Conservation (phyloP, 1,140 invertebrate genomes). For the Heliconius hermathena region DNA sequence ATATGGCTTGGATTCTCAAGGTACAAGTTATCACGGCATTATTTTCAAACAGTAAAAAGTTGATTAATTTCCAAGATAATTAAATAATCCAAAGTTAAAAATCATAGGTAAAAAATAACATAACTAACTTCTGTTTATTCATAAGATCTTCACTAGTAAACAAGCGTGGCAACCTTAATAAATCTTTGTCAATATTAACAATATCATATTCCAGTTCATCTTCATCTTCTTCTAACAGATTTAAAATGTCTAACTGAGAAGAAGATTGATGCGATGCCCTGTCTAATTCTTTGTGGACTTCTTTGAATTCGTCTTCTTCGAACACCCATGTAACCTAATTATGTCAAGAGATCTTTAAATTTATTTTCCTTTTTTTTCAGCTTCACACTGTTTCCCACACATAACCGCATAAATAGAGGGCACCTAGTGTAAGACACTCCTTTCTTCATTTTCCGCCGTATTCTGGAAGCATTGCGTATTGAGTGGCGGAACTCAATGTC, state of each 20-base stretch:
- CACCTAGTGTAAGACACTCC: too few relatives aligned
- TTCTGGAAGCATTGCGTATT: too few relatives aligned
- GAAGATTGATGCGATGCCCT: background rate
- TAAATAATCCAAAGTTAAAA: too few relatives aligned
- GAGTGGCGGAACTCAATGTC: too few relatives aligned
- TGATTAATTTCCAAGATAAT: too few relatives aligned
- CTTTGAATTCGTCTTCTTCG: conserved; percentile 49
- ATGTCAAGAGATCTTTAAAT: background rate
- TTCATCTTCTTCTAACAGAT: conserved; percentile 61
- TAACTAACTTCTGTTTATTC: conserved; percentile 34
- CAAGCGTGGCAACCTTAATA: conserved; percentile 54
- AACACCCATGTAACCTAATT: conserved; percentile 55
- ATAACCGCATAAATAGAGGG: too few relatives aligned
- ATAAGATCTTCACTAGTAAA: conserved; percentile 39
- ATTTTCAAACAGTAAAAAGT: too few relatives aligned
- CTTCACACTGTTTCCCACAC: too few relatives aligned
- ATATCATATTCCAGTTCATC: conserved; percentile 73
- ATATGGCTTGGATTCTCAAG: too few relatives aligned
- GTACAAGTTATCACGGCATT: too few relatives aligned
- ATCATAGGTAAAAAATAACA: background rate
- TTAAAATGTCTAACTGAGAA: conserved; percentile 50
- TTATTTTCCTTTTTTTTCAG: background rate
- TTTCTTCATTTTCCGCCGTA: too few relatives aligned
- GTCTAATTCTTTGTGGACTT: conserved; percentile 35
- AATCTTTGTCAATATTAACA: conserved; percentile 66